Evolutionary conservation across 1,140 invertebrate genomes (phyloP).

Genomic region (Drosophila prosaltans): DNA sequence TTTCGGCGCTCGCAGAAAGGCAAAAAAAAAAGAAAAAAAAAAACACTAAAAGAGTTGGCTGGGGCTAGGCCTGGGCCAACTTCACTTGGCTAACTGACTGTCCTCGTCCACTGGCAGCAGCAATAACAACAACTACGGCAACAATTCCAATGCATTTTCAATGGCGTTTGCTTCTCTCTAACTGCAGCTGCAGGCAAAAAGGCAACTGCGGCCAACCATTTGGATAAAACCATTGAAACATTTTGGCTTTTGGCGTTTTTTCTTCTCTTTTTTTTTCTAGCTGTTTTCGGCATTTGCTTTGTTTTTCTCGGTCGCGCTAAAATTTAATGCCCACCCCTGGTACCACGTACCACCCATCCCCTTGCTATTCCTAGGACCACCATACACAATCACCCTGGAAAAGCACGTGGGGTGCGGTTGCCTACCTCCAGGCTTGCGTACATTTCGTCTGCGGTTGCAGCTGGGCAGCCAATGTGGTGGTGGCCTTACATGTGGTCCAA

Average conservation of each 20-base stretch:
- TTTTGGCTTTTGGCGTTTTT: slow-evolving; percentile 48
- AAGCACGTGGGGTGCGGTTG: slow-evolving; percentile 76
- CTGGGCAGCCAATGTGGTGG: slow-evolving; percentile 27
- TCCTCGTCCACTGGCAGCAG: slow-evolving; percentile 22
- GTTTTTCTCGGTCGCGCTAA: slow-evolving; percentile 49
- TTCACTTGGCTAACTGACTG: slow-evolving; percentile 71
- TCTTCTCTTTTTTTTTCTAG: slow-evolving; percentile 32
- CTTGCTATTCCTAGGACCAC: no score
- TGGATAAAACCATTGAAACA: slow-evolving; percentile 61
- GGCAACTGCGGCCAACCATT: slow-evolving; percentile 68
- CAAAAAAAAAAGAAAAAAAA: slow-evolving; percentile 47
- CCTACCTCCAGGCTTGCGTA: slow-evolving; percentile 30
- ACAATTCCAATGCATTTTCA: slow-evolving; percentile 61
- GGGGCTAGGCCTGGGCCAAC: slow-evolving; percentile 34
- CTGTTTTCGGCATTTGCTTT: slow-evolving; percentile 31
- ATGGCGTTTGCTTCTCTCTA: slow-evolving; percentile 67
- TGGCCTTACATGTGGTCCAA: slow-evolving; percentile 61
- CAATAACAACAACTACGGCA: slow-evolving; percentile 35
- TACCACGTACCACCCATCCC: no score
- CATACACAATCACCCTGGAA: background rate
- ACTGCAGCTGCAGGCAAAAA: slow-evolving; percentile 72
- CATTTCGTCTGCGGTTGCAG: slow-evolving; percentile 56
- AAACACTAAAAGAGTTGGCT: slow-evolving; percentile 36
- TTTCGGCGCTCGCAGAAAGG: slow-evolving; percentile 66
- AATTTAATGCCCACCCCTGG: slow-evolving; percentile 61